Evolutionary conservation across 2,797 vertebrate genomes (phyloP).

Genomic region (Phoeniculus purpureus): DNA sequence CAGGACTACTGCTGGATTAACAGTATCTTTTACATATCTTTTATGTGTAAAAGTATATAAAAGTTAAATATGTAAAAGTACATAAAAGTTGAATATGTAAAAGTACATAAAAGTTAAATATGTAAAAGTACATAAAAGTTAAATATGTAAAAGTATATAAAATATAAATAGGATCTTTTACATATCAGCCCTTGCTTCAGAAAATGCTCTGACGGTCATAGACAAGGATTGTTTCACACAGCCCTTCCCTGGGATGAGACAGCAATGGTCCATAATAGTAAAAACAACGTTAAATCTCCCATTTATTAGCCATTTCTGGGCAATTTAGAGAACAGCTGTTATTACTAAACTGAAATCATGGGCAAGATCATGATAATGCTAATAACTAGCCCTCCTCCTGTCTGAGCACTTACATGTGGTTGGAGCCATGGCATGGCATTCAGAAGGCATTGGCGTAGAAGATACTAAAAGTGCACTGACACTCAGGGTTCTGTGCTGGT

Average conservation of each 20-base stretch:
- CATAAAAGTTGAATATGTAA: too few species aligned
- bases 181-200: neutral
- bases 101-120: too few species aligned
- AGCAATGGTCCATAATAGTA: neutral
- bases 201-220: neutral
- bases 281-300: neutral
- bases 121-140: too few species aligned
- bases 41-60: too few species aligned
- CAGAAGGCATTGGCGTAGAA: neutral
- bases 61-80: too few species aligned
- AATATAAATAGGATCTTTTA: neutral
- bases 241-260: neutral
- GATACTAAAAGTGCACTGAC: neutral
- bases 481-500: neutral
- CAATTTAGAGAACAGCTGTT: neutral
- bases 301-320: neutral
- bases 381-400: neutral
- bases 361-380: neutral
- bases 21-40: neutral
- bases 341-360: neutral
- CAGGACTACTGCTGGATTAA: neutral
- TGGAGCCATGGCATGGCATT: fast-evolving
- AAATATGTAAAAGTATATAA: too few species aligned
- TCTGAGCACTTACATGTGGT: neutral
- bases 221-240: neutral